These are phyloP conservation scores for Platycercus adscitus DNA, from an alignment of 2,113 vertebrate species.

Conservation along the genomic window DNA sequence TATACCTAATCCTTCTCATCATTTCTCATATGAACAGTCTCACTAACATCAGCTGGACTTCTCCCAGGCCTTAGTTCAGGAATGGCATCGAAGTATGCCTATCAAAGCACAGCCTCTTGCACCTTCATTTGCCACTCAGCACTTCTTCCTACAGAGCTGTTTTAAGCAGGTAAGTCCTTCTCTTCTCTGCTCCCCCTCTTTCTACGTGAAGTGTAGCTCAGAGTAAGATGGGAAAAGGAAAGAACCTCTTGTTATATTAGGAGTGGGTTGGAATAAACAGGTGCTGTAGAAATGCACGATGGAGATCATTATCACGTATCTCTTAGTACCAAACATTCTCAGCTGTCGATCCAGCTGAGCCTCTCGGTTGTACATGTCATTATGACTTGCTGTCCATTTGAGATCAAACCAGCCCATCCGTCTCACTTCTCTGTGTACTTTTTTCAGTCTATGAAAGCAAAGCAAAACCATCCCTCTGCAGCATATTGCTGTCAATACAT, in stretches of 20 bases:
- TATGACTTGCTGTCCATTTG: background rate
- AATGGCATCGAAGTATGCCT: background rate
- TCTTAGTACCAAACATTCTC: background rate
- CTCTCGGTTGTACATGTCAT: background rate
- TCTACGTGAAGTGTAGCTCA: fast-evolving
- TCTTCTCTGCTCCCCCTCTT: background rate
- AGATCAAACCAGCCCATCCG: background rate
- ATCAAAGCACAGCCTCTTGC: background rate
- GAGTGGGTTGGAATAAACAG: background rate
- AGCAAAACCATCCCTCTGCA: background rate
- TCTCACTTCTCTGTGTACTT: background rate
- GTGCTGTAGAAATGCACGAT: background rate
- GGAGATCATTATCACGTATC: conserved; percentile 8
- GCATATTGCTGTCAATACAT: background rate
- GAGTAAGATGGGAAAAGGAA: background rate
- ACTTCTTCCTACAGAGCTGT: background rate
- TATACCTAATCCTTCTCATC: background rate
- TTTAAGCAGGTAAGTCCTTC: background rate
- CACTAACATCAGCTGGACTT: background rate
- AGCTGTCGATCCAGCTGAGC: background rate
- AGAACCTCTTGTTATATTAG: background rate
- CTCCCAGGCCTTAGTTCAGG: background rate
- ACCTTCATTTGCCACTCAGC: background rate
- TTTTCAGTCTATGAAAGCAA: background rate
- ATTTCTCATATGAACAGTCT: background rate